These are phyloP conservation scores for Anastatus disparis DNA, from an alignment of 1,140 invertebrate genomes.

Conservation along the genomic window DNA sequence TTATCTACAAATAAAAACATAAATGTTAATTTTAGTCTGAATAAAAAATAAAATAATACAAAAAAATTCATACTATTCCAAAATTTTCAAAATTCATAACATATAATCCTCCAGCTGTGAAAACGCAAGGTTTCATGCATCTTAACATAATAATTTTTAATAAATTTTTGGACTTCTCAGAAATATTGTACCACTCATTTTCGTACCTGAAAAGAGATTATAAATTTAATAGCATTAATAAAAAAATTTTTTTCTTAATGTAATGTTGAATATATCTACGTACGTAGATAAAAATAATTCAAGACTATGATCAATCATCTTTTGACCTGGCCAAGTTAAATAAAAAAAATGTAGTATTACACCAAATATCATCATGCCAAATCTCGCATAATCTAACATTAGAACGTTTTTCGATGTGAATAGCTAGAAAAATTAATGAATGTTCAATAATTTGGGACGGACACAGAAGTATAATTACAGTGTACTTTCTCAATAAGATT, in stretches of 20 bases:
- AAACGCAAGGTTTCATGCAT: background rate
- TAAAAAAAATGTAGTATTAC: background rate
- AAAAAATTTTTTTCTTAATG: no score
- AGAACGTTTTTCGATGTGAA: no score
- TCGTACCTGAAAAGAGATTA: background rate
- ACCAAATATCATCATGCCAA: background rate
- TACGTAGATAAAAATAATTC: background rate
- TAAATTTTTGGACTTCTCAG: background rate
- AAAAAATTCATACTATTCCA: no score
- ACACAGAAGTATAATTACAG: no score
- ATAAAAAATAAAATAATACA: no score
- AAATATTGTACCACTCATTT: background rate
- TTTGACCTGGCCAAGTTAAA: background rate
- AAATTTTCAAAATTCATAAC: conserved; percentile 1
- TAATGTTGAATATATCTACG: background rate
- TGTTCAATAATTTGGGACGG: no score
- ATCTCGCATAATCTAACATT: no score
- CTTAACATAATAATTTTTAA: background rate
- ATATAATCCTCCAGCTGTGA: conserved; percentile 4
- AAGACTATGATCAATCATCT: background rate
- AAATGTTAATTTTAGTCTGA: no score
- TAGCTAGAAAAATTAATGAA: no score
- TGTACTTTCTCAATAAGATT: no score
- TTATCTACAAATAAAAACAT: no score
- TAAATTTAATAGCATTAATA: no score